Evolutionary conservation across 2,888 invertebrate genomes (phyloP), one percentile per base, ranked within the genome.

Genomic region (Melanargia galathea): DNA sequence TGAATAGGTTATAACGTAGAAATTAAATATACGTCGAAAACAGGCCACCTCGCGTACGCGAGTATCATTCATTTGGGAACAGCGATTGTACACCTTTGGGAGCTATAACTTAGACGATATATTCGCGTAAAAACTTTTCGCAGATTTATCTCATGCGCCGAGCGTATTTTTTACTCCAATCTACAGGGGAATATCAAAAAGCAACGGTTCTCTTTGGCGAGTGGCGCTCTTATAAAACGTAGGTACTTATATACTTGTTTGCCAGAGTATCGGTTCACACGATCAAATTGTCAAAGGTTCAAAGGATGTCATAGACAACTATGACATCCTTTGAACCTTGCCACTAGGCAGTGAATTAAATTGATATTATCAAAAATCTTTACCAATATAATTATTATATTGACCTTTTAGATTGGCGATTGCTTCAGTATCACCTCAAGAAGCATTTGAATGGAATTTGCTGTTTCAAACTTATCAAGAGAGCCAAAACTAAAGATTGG

Each of bases 21-120:
- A 40, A 51, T 16, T 51, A n/a, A 62, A 51, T 51, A 52, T 52
- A 18, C 22, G 10, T 43, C 30, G 11, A 26, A 43, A 5, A 20
- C 8, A 8, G n/a, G 11, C 7, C 13, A 40, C 16, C 40, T 22
- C 40, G 18, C 18, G 18, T 22, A 49, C 40, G 46, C 54, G 55
- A 60, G 6, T 55, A 64, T 51, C 16, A n/a, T 35, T 56, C 38
- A 60, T 35, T 52, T 18, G 30, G 24, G 10, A 13, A 20, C 56
- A 60, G 56, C 64, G 33, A 60, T 45, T 60, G 20, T 59, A 30
- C 24, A 48, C 63, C 60, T 55, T 63, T 22, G 40, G 55, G 52
- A 6, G 10, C 55, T 20, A 40, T 40, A 59, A 54, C 58, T 61
- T 64, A 58, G 58, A 48, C 46, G 54, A 52, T 61, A 61, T 30